Percentiles rank a stretch among this genome's conserved stretches.
Conservation (phyloP, 2,888 invertebrate genomes). For the Chironomus riparius region DNA sequence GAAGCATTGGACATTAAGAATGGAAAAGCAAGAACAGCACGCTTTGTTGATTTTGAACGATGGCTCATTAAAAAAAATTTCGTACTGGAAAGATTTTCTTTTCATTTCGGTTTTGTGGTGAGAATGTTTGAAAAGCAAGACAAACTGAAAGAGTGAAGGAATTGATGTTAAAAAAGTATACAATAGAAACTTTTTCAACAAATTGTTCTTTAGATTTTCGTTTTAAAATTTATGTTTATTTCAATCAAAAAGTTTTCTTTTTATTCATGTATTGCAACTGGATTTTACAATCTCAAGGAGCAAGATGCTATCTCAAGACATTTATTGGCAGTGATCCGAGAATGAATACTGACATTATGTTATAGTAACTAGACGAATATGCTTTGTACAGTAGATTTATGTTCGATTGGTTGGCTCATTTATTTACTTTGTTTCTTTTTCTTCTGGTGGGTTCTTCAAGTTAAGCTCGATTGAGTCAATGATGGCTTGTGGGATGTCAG, state of each 20-base stretch:
- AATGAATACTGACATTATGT: neutral
- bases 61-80: neutral
- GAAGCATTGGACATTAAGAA: too few relatives aligned
- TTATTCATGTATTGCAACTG: too few relatives aligned
- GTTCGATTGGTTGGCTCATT: neutral
- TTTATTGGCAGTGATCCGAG: neutral
- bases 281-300: too few relatives aligned
- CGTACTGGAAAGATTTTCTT: neutral
- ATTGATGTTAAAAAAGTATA: neutral
- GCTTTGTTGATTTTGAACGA: neutral
- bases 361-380: neutral
- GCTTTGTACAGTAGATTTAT: neutral
- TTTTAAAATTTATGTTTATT: neutral
- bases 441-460: conserved; percentile 25
- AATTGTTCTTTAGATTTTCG: neutral
- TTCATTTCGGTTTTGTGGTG: too few relatives aligned
- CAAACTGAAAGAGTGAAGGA: too few relatives aligned
- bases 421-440: neutral
- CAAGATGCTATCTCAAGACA: neutral
- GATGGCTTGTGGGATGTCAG: conserved; percentile 6
- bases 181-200: neutral
- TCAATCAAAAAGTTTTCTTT: neutral
- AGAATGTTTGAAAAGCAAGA: too few relatives aligned
- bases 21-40: neutral
- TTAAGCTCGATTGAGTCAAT: conserved; percentile 19